A percentile compares a stretch with the other conserved stretches of the same genome.
Conservation (phyloP, 2,113 vertebrate genomes). For the Alexandromys fortis region DNA sequence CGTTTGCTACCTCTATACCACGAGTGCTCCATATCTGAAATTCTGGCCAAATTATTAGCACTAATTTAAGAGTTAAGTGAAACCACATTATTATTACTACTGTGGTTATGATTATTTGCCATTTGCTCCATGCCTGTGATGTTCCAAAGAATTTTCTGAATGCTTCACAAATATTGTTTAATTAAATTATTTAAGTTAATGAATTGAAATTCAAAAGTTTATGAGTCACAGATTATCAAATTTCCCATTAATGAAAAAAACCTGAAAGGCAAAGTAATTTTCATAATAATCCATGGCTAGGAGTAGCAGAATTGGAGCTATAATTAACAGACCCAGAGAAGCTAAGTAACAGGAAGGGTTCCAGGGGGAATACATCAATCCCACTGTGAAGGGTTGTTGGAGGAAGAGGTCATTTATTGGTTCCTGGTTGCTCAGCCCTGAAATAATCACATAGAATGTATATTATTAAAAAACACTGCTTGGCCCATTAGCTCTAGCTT, state of each 20-base stretch:
- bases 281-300: background rate
- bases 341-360: background rate
- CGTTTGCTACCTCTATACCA: background rate
- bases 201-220: background rate
- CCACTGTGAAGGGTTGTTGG: background rate
- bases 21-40: background rate
- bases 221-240: background rate
- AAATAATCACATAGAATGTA: too few species aligned
- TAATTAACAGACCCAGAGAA: background rate
- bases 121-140: background rate
- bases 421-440: too few species aligned
- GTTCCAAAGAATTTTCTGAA: constrained; percentile 16
- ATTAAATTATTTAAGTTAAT: background rate
- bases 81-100: background rate
- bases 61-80: background rate
- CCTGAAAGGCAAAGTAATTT: background rate
- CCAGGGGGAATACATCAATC: background rate
- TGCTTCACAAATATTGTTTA: background rate
- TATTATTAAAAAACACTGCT: too few species aligned
- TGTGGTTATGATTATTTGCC: background rate
- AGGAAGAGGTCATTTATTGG: too few species aligned
- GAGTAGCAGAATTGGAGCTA: background rate
- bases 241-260: background rate
- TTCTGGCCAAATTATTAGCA: background rate
- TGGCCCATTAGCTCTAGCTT: too few species aligned